A percentile compares a stretch with the other conserved stretches of the same genome.
Evolutionary conservation across 2,888 invertebrate species (phyloP).

Genomic region (Celastrina argiolus): DNA sequence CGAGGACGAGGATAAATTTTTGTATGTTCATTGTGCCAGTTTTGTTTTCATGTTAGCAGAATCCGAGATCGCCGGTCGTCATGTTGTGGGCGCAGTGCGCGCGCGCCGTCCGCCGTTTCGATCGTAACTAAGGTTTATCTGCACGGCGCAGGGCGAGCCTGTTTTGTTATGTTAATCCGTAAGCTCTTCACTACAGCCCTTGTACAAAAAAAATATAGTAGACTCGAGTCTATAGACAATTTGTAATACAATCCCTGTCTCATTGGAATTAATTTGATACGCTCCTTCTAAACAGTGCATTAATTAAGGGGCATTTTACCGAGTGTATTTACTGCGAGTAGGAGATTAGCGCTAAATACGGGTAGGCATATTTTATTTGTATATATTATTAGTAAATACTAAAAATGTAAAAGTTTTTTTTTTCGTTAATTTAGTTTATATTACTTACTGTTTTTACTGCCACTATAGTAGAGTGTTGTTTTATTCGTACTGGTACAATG

Average conservation of each 20-base stretch:
- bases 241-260: slow-evolving; percentile 20
- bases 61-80: slow-evolving; percentile 12
- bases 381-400: too few species aligned
- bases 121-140: slow-evolving; percentile 70
- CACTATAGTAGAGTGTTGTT: too few species aligned
- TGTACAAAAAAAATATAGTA: slow-evolving; percentile 54
- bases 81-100: slow-evolving; percentile 41
- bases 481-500: too few species aligned
- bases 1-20: slow-evolving; percentile 26
- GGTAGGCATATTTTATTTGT: too few species aligned
- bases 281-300: background rate
- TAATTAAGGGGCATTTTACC: background rate
- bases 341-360: background rate
- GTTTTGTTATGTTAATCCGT: slow-evolving; percentile 61
- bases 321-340: background rate
- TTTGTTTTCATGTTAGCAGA: slow-evolving; percentile 10
- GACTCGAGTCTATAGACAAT: slow-evolving; percentile 15
- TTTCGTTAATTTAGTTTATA: too few species aligned
- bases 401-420: too few species aligned
- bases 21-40: slow-evolving; percentile 8
- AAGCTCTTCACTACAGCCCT: slow-evolving; percentile 55
- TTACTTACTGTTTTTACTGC: too few species aligned
- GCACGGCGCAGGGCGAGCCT: slow-evolving; percentile 61
- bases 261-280: slow-evolving; percentile 16
- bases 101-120: slow-evolving; percentile 64